Conservation (phyloP, 1,140 invertebrate species). For the Acromyrmex heyeri region DNA sequence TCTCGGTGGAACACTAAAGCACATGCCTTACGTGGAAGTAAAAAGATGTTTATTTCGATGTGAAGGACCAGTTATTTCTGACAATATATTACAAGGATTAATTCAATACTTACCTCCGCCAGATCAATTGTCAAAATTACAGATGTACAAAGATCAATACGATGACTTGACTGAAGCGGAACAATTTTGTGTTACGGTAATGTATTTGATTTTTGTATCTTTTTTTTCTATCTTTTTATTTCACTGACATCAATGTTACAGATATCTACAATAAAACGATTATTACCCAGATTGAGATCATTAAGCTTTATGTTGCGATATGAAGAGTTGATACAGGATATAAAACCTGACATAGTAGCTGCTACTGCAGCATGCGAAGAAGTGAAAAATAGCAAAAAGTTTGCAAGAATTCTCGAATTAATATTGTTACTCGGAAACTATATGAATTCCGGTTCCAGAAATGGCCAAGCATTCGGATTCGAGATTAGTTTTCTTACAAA, state of each 20-base stretch:
- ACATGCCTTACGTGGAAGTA: constrained; percentile 95
- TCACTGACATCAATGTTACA: constrained; percentile 76
- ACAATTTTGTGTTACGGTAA: constrained; percentile 97
- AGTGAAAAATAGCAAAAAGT: constrained; percentile 95
- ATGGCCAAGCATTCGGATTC: constrained; percentile 97
- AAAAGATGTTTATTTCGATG: constrained; percentile 94
- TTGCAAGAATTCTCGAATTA: constrained; percentile 95
- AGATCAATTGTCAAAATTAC: constrained; percentile 94
- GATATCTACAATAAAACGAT: constrained; percentile 94
- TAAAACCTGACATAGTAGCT: constrained; percentile 98
- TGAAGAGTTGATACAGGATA: constrained; percentile 93
- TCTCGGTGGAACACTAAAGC: constrained; percentile 95
- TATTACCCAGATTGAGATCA: constrained; percentile 95
- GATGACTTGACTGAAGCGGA: constrained; percentile 97
- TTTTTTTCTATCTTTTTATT: neutral
- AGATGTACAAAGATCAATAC: constrained; percentile 92
- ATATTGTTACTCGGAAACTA: constrained; percentile 97
- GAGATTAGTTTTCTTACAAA: constrained; percentile 98
- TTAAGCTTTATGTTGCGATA: constrained; percentile 96
- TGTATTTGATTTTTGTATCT: constrained; percentile 6
- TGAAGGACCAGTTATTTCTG: constrained; percentile 94
- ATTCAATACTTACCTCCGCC: constrained; percentile 96
- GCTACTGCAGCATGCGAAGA: constrained; percentile 98
- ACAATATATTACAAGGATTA: constrained; percentile 93
- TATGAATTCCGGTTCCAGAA: constrained; percentile 97